phyloP scores from a whole-genome alignment of 2,113 vertebrate genomes.

The Centrocercus urophasianus region DNA sequence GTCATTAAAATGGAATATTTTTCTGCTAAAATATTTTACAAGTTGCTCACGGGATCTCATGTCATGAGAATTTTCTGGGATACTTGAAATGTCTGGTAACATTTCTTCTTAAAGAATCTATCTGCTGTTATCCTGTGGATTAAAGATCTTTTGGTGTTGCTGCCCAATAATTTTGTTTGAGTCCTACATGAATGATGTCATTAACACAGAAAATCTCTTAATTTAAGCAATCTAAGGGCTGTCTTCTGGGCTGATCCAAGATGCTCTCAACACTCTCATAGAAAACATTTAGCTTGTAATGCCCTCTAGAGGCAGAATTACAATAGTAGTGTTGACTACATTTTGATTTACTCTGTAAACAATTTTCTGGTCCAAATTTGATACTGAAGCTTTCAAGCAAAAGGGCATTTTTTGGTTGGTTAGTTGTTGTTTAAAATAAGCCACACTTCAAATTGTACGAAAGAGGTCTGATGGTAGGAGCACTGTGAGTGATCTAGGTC shows the following conservation, averaged over 20 bases:
- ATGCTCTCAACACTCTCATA: not conserved
- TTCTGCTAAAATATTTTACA: not conserved
- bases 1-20: not conserved
- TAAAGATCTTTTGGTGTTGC: not conserved
- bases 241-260: constrained; percentile 3
- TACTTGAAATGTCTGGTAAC: not conserved
- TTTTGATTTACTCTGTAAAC: fast-evolving
- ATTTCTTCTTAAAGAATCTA: not conserved
- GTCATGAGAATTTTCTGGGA: not conserved
- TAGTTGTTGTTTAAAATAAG: not conserved
- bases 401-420: not conserved
- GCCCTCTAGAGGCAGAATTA: constrained; percentile 66
- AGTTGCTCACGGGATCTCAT: not conserved
- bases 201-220: constrained; percentile 12
- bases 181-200: not conserved
- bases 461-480: not conserved
- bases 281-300: constrained; percentile 63
- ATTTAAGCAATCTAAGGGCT: not conserved
- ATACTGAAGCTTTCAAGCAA: not conserved
- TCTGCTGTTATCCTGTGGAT: not conserved
- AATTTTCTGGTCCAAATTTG: not conserved
- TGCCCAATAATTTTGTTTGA: not conserved
- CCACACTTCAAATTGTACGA: not conserved
- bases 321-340: not conserved
- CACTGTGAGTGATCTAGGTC: not conserved